Evolutionary conservation across 1,140 invertebrate species (phyloP).

Genomic region (Cardiocondyla obscurior): DNA sequence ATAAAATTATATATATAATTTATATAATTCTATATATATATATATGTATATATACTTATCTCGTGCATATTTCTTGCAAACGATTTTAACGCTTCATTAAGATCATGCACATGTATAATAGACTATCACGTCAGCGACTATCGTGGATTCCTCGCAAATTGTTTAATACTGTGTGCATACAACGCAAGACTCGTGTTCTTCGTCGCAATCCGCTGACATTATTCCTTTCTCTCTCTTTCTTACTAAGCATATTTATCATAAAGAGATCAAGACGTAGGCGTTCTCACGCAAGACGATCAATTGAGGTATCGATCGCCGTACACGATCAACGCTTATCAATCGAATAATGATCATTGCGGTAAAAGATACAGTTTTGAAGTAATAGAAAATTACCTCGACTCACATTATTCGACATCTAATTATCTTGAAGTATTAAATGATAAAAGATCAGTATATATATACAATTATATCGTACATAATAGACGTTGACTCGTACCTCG

Average conservation of each 20-base stretch:
- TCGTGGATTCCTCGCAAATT: conserved; percentile 30
- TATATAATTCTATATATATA: conserved; percentile 59
- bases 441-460: conserved; percentile 26
- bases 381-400: conserved; percentile 52
- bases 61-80: conserved; percentile 24
- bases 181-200: conserved; percentile 38
- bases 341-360: conserved; percentile 37
- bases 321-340: conserved; percentile 20
- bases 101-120: conserved; percentile 23
- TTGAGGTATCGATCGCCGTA: conserved; percentile 33
- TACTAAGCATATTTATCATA: conserved; percentile 47
- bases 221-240: background rate
- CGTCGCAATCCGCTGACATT: conserved; percentile 17
- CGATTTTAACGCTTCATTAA: conserved; percentile 15
- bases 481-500: conserved; percentile 6
- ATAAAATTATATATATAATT: conserved; percentile 79
- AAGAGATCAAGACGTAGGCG: conserved; percentile 60
- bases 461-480: conserved; percentile 36
- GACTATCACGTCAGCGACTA: conserved; percentile 13
- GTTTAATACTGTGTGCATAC: conserved; percentile 64
- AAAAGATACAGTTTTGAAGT: conserved; percentile 39
- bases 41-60: conserved; percentile 13
- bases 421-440: conserved; percentile 21
- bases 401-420: conserved; percentile 37
- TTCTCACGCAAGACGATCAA: conserved; percentile 25